phyloP scores from a whole-genome alignment of 1,140 invertebrate genomes.

The Neodiprion lecontei region DNA sequence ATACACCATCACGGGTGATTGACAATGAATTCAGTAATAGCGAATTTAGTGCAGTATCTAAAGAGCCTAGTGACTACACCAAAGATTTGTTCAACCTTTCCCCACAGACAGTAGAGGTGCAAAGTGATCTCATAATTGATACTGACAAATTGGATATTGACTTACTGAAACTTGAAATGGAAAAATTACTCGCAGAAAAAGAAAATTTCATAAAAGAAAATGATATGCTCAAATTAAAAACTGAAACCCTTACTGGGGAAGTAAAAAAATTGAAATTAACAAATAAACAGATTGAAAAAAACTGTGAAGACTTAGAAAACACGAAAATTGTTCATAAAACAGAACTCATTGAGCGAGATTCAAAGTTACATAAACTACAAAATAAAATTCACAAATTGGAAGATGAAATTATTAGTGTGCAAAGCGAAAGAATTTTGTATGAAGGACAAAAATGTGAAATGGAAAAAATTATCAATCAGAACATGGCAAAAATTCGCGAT shows the following conservation, averaged over 20 bases:
- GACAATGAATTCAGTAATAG: too few relatives aligned
- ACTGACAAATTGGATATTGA: not conserved
- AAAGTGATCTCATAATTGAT: not conserved
- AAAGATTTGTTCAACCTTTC: not conserved
- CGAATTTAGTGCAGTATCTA: too few relatives aligned
- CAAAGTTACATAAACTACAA: not conserved
- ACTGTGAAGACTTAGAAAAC: not conserved
- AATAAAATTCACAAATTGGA: constrained; percentile 19
- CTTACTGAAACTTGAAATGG: not conserved
- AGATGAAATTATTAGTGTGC: not conserved
- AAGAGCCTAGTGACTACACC: not conserved
- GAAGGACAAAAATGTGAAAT: not conserved
- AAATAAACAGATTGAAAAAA: not conserved
- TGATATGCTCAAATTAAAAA: not conserved
- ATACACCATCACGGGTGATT: too few relatives aligned
- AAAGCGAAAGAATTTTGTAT: too few relatives aligned
- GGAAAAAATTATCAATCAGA: not conserved
- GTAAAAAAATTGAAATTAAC: not conserved
- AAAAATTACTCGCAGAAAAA: not conserved
- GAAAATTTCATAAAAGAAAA: not conserved
- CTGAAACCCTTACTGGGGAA: not conserved
- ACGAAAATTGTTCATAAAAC: not conserved
- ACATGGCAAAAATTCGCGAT: not conserved
- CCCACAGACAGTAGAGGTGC: not conserved
- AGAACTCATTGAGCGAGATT: not conserved